These are phyloP conservation scores for Gallirallus australis DNA, from an alignment of 2,797 vertebrate species.

Conservation along the genomic window DNA sequence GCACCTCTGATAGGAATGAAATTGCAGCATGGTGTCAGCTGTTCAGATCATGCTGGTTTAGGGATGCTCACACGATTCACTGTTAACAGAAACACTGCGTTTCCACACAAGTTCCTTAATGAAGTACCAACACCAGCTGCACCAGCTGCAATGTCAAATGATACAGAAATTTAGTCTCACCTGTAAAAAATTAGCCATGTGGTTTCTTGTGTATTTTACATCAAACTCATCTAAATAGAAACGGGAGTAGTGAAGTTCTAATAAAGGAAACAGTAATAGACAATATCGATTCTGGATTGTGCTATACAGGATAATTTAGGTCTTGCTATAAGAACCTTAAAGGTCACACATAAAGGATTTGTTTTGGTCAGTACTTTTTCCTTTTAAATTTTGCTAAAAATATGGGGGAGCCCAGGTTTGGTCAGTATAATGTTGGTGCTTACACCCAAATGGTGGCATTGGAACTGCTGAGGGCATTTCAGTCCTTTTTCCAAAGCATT, in stretches of 20 bases:
- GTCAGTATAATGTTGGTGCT: background rate
- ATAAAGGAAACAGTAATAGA: background rate
- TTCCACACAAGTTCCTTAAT: background rate
- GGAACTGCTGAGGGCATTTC: background rate
- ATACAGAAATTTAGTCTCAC: background rate
- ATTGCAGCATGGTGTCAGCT: background rate
- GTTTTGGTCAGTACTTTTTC: background rate
- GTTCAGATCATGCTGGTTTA: background rate
- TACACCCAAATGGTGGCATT: background rate
- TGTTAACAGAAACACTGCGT: background rate
- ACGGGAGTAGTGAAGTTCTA: background rate
- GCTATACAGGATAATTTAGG: background rate
- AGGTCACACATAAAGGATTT: background rate
- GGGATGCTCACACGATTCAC: background rate
- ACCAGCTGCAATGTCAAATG: background rate
- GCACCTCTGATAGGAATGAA: background rate
- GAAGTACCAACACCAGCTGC: background rate
- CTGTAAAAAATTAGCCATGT: background rate
- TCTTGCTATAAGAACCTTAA: background rate
- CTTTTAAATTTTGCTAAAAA: background rate
- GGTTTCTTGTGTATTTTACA: background rate
- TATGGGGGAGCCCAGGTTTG: background rate
- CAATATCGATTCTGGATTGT: background rate
- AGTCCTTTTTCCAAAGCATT: background rate
- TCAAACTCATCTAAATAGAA: background rate